Evolutionary conservation across 2,888 invertebrate species (phyloP), one percentile per base, ranked within the genome.

Genomic region (Emmelina monodactyla): DNA sequence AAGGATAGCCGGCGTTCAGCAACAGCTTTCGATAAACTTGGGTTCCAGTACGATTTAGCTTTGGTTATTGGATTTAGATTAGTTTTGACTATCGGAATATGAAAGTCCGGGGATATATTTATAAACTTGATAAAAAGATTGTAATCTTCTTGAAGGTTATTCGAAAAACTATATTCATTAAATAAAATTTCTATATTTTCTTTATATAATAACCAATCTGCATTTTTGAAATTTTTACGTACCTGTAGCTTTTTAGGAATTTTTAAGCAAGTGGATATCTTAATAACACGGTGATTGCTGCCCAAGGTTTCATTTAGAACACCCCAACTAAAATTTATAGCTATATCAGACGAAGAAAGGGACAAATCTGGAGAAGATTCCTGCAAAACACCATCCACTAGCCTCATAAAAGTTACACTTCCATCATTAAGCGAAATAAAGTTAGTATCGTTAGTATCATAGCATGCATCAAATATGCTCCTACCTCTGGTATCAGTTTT

Each of bases 391-490:
- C n/a, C n/a, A n/a, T n/a, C n/a, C n/a, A n/a, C n/a, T n/a, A n/a
- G n/a, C n/a, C n/a, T n/a, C n/a, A n/a, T n/a, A n/a, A n/a, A n/a
- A n/a, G n/a, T n/a, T n/a, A n/a, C n/a, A n/a, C n/a, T n/a, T n/a
- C n/a, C n/a, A n/a, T n/a, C 34, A 38, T 50, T 50, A 7, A 49
- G 10, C 1, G 35, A 22, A 0, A 46, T 29, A 16, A 43, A 40
- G 10, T 34, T 31, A 33, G 40, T 33, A 7, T 49, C 45, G 1
- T 39, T 10, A 1, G 40, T 33, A 7, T 49, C 45, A n/a, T n/a
- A n/a, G n/a, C n/a, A n/a, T n/a, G 46, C 16, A 11, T 55, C 45
- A 28, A 35, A 45, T 7, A 55, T 35, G 16, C 43, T 37, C 0
- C 0, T 16, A 6, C 51, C 53, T 36, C 50, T 44, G 1, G 1